Percentiles rank a stretch among this genome's conserved stretches.
phyloP scores from a whole-genome alignment of 1,140 invertebrate species.

The Tenebrio molitor region DNA sequence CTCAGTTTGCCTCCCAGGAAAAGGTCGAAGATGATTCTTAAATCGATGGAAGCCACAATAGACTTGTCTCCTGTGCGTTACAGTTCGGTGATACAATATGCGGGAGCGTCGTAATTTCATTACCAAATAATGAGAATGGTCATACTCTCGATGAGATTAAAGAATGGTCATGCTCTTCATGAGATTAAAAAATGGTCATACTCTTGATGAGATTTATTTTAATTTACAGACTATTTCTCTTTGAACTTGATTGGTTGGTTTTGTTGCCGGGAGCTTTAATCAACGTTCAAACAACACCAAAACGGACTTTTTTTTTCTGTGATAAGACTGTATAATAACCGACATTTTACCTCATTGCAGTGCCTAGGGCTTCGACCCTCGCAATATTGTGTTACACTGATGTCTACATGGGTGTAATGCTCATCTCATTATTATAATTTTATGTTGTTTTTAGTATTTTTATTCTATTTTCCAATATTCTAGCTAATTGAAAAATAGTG shows the following conservation, averaged over 20 bases:
- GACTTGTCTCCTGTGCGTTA: conserved; percentile 71
- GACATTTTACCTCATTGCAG: conserved; percentile 64
- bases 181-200: conserved; percentile 13
- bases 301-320: conserved; percentile 64
- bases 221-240: conserved; percentile 31
- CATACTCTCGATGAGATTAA: too few species aligned
- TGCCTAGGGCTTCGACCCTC: conserved; percentile 61
- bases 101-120: conserved; percentile 74
- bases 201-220: conserved; percentile 36
- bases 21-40: conserved; percentile 81
- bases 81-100: conserved; percentile 86
- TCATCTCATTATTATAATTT: conserved; percentile 38
- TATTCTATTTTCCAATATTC: conserved; percentile 48
- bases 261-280: conserved; percentile 43
- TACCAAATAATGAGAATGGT: conserved; percentile 19
- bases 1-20: conserved; percentile 82
- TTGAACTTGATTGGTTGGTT: conserved; percentile 33
- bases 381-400: conserved; percentile 56
- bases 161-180: too few species aligned
- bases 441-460: conserved; percentile 52
- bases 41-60: conserved; percentile 73
- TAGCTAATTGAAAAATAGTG: conserved; percentile 48
- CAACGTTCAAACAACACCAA: conserved; percentile 46
- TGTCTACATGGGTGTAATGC: conserved; percentile 13
- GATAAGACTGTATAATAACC: conserved; percentile 63